phyloP scores from a whole-genome alignment of 2,113 vertebrate species.

The Hyperopisus bebe region DNA sequence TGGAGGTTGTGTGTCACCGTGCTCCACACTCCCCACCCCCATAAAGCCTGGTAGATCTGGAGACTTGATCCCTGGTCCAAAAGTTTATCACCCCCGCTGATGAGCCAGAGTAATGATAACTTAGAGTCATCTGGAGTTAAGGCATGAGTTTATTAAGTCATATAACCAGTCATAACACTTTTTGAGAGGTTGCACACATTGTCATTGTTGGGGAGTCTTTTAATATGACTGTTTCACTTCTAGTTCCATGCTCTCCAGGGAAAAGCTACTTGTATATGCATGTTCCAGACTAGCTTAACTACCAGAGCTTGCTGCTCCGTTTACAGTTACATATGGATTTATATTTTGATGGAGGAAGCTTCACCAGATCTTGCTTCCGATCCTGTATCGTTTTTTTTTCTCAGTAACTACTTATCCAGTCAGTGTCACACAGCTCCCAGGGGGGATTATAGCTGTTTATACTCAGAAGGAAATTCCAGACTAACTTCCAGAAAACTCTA shows the following conservation, averaged over 20 bases:
- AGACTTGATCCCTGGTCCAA: slow-evolving; percentile 44
- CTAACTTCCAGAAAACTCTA: background rate
- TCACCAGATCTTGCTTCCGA: background rate
- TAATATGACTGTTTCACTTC: slow-evolving; percentile 26
- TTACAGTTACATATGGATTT: background rate
- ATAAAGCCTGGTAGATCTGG: background rate
- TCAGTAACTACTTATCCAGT: background rate
- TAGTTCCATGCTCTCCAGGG: slow-evolving; percentile 23
- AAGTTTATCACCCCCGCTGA: slow-evolving; percentile 55
- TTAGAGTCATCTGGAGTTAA: background rate
- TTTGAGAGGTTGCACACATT: background rate
- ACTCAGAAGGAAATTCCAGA: background rate
- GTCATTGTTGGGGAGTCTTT: background rate
- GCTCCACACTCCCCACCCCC: too few relatives aligned
- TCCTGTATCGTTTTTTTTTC: background rate
- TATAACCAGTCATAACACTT: background rate
- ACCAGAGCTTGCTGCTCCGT: background rate
- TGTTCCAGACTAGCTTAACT: slow-evolving; percentile 43
- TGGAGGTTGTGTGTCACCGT: background rate
- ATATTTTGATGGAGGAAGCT: background rate
- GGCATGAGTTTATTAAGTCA: background rate
- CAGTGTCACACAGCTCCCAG: background rate
- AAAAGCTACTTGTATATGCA: slow-evolving; percentile 44
- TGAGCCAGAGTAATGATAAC: background rate
- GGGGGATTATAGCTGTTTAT: background rate